These are phyloP conservation scores for Sinocyclocheilus maitianheensis DNA, from an alignment of 2,113 vertebrate genomes.

Conservation along the genomic window DNA sequence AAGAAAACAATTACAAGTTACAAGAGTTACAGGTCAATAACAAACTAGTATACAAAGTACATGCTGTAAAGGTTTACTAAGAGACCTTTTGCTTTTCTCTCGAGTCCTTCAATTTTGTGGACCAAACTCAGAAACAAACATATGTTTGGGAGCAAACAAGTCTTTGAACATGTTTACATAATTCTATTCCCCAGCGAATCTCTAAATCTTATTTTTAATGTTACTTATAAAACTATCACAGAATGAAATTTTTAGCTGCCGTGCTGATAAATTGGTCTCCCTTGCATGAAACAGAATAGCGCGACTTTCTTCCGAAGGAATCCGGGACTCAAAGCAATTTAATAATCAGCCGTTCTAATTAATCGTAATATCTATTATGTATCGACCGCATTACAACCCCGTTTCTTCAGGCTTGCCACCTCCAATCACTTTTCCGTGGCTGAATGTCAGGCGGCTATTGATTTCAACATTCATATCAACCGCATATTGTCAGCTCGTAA, in stretches of 20 bases:
- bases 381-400: not conserved
- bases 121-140: not conserved
- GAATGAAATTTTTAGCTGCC: not conserved
- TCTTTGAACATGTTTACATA: conserved; percentile 17
- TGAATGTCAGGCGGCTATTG: conserved; percentile 34
- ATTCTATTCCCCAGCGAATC: not conserved
- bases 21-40: not conserved
- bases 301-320: not conserved
- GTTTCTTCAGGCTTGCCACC: not conserved
- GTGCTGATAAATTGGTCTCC: not conserved
- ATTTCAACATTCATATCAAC: conserved; percentile 2
- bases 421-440: not conserved
- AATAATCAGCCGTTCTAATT: conserved; percentile 7
- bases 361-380: conserved; percentile 15
- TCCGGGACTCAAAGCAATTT: not conserved
- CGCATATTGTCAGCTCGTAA: conserved; percentile 34
- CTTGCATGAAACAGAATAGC: not conserved
- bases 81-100: not conserved
- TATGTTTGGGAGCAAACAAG: not conserved
- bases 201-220: not conserved
- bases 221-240: not conserved
- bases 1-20: not conserved
- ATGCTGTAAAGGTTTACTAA: not conserved
- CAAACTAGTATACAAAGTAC: not conserved
- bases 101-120: not conserved